Conservation (phyloP, 2,797 vertebrate species). For the Oophaga sylvatica region DNA sequence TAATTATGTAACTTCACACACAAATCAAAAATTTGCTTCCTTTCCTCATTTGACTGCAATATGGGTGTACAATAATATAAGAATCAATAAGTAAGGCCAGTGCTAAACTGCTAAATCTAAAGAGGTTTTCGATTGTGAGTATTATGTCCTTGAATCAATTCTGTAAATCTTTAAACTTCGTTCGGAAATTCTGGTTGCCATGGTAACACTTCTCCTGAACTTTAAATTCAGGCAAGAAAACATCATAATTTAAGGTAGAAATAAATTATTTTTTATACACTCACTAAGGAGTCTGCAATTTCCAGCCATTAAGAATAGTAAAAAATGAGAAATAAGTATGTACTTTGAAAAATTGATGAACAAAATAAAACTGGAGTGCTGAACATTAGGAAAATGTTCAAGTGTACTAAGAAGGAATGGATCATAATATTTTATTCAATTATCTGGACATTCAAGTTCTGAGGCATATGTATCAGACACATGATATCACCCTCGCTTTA, state of each 20-base stretch:
- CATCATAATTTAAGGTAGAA: not conserved
- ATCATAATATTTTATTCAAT: not conserved
- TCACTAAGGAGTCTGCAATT: not conserved
- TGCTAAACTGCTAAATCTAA: constrained; percentile 10
- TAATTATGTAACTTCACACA: not conserved
- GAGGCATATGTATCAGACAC: no score
- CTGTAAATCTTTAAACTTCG: constrained; percentile 43
- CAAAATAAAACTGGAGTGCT: constrained; percentile 12
- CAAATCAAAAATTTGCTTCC: not conserved
- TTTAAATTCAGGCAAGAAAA: constrained; percentile 1
- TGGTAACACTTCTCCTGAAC: constrained; percentile 21
- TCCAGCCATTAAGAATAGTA: not conserved
- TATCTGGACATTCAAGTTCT: not conserved
- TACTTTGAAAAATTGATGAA: constrained; percentile 3
- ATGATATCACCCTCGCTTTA: no score
- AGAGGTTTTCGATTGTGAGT: constrained; percentile 34
- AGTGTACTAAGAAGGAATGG: not conserved
- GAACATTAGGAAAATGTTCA: not conserved
- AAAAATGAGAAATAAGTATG: not conserved
- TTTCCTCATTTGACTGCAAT: not conserved
- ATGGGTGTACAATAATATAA: not conserved
- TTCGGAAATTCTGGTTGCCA: constrained; percentile 35
- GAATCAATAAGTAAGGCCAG: constrained; percentile 1
- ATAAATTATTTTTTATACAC: constrained; percentile 13
- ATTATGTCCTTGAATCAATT: constrained; percentile 45